Evolutionary conservation across 2,113 vertebrate genomes (phyloP).

Genomic region (Syrrhaptes paradoxus): DNA sequence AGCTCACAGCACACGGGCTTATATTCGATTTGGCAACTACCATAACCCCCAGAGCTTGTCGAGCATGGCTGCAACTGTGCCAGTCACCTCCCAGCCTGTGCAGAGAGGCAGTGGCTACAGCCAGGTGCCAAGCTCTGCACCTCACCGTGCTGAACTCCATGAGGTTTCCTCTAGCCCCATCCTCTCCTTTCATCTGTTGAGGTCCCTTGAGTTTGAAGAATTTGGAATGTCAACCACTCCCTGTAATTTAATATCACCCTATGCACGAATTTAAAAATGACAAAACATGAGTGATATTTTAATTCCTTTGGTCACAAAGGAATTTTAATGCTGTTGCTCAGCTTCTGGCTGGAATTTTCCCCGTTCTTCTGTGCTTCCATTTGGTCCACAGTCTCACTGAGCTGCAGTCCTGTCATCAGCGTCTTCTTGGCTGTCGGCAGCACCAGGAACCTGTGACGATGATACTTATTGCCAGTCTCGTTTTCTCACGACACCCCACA

Average conservation of each 20-base stretch:
- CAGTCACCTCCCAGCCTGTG: not conserved
- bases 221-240: not conserved
- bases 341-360: not conserved
- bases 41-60: not conserved
- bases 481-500: not conserved
- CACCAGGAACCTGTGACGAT: not conserved
- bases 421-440: not conserved
- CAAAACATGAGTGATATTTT: accelerated
- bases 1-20: not conserved
- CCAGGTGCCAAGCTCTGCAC: not conserved
- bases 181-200: not conserved
- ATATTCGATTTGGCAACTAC: not conserved
- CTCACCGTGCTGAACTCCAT: accelerated
- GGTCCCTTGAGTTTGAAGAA: not conserved
- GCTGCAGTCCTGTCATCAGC: not conserved
- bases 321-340: not conserved
- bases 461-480: not conserved
- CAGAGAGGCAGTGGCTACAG: not conserved
- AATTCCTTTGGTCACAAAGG: not conserved
- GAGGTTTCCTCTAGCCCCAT: not conserved
- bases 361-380: not conserved
- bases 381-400: not conserved
- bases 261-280: not conserved
- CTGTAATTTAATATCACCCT: not conserved
- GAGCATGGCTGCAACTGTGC: not conserved